Evolutionary conservation across 1,140 invertebrate species (phyloP).

Genomic region (Aphelinus certus): DNA sequence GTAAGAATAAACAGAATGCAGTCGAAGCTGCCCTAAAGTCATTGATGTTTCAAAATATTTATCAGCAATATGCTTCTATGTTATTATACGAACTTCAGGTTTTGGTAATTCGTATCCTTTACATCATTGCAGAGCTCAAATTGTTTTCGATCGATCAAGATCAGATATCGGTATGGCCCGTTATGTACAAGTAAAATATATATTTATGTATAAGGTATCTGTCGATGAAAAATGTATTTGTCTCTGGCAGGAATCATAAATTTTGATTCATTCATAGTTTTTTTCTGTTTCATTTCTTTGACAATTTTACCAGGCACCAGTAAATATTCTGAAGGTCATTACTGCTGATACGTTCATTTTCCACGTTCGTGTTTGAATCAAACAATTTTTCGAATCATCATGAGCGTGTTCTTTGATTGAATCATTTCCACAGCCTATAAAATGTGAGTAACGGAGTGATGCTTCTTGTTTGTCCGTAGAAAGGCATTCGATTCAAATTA

Average conservation of each 20-base stretch:
- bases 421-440: no score
- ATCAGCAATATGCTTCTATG: conserved; percentile 24
- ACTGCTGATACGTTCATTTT: no score
- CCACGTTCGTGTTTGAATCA: no score
- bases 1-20: conserved; percentile 31
- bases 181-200: conserved; percentile 36
- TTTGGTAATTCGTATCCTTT: conserved; percentile 25
- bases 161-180: conserved; percentile 15
- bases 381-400: no score
- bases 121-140: conserved; percentile 34
- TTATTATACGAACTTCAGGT: conserved; percentile 22
- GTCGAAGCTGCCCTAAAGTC: conserved; percentile 11
- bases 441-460: no score
- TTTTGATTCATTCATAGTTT: conserved; percentile 28
- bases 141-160: conserved; percentile 31
- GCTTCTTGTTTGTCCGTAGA: no score
- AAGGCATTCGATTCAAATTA: conserved; percentile 9
- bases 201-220: conserved; percentile 11
- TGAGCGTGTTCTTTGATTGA: no score
- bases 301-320: neutral
- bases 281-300: neutral
- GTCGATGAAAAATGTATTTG: conserved; percentile 37
- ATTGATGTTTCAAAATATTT: conserved; percentile 34
- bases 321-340: conserved; percentile 18
- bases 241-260: conserved; percentile 40